Evolutionary conservation across 2,888 invertebrate species (phyloP).

Genomic region (Hydroisotoma schaefferi): DNA sequence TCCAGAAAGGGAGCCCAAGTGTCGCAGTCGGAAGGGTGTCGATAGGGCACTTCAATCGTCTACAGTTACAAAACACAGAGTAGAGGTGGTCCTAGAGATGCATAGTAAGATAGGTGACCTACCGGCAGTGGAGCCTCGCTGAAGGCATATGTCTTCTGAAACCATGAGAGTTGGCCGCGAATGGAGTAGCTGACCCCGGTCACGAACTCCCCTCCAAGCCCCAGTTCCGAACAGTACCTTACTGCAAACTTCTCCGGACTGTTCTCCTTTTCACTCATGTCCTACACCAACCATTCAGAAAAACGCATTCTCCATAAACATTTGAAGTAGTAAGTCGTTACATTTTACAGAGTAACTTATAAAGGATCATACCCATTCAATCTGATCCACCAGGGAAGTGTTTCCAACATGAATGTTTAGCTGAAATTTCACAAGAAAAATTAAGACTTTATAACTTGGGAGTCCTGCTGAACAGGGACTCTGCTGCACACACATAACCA

Average conservation of each 20-base stretch:
- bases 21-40: constrained; percentile 91
- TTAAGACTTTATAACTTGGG: neutral
- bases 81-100: neutral
- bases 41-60: constrained; percentile 90
- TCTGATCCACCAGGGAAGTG: constrained; percentile 97
- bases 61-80: too few relatives aligned
- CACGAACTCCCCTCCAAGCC: constrained; percentile 97
- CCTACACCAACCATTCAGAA: too few relatives aligned
- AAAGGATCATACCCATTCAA: too few relatives aligned
- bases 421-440: constrained; percentile 50
- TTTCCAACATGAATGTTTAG: constrained; percentile 99
- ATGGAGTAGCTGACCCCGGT: constrained; percentile 97
- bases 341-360: too few relatives aligned
- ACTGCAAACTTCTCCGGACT: constrained; percentile 97
- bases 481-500: too few relatives aligned
- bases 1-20: constrained; percentile 98
- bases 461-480: too few relatives aligned
- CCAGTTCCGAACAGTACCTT: constrained; percentile 92
- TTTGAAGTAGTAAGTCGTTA: too few relatives aligned
- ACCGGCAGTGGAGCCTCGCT: constrained; percentile 88
- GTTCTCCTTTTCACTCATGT: constrained; percentile 96
- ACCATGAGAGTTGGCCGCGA: constrained; percentile 96
- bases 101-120: neutral
- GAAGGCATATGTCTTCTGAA: constrained; percentile 87
- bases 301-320: too few relatives aligned